Conservation (phyloP, 2,888 invertebrate species). For the Rhorus exstirpatorius region DNA sequence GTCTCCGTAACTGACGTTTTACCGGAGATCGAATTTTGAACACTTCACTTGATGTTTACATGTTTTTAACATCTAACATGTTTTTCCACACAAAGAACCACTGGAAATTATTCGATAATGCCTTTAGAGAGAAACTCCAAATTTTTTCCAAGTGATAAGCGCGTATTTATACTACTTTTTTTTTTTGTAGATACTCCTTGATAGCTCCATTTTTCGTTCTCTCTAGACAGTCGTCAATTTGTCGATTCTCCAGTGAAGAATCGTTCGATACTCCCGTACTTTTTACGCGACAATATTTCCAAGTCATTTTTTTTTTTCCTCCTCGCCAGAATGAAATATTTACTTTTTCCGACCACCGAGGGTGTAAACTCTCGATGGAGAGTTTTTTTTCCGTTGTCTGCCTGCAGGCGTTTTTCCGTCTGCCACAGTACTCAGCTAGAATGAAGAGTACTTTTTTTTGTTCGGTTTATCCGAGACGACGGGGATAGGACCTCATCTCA, state of each 20-base stretch:
- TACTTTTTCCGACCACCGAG: conserved; percentile 7
- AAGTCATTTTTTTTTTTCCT: conserved; percentile 13
- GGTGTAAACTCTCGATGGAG: conserved; percentile 35
- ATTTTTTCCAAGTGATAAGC: too few species aligned
- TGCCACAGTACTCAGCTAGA: conserved; percentile 12
- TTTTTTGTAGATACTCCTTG: background rate
- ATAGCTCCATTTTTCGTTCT: background rate
- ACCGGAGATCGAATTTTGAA: too few species aligned
- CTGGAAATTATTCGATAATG: too few species aligned
- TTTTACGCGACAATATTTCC: background rate
- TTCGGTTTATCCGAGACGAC: conserved; percentile 7
- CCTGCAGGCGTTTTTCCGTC: conserved; percentile 23
- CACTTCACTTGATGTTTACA: too few species aligned
- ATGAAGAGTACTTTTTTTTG: conserved; percentile 35
- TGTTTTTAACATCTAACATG: too few species aligned
- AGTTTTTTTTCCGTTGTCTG: conserved; percentile 7
- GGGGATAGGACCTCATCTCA: conserved; percentile 49
- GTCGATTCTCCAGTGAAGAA: conserved; percentile 5
- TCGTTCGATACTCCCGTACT: background rate
- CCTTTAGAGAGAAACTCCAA: too few species aligned
- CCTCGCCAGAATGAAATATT: conserved; percentile 24
- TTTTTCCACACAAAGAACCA: too few species aligned
- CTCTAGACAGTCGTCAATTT: background rate
- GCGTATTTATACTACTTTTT: background rate
- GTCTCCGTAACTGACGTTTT: too few species aligned